Percentiles rank a stretch among this genome's conserved stretches.
Evolutionary conservation across 2,113 vertebrate genomes (phyloP).

Genomic region (Perca schrenkii): DNA sequence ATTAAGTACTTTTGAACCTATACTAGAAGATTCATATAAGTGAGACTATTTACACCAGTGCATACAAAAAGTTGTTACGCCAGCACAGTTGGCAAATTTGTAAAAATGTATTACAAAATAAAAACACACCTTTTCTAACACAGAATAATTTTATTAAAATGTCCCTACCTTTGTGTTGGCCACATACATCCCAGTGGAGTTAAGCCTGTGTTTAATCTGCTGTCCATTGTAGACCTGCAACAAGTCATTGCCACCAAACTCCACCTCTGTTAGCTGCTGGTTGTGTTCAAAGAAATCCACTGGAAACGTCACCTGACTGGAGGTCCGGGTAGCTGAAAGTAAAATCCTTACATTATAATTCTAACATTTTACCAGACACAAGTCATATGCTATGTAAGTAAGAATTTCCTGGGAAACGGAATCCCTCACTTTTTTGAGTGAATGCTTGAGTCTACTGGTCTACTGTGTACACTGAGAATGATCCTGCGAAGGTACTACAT

Average conservation of each 20-base stretch:
- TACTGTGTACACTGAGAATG: not conserved
- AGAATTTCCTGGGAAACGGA: not conserved
- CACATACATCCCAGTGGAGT: conserved; percentile 99
- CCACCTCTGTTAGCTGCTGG: conserved; percentile 97
- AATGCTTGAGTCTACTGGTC: not conserved
- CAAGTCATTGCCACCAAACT: conserved; percentile 97
- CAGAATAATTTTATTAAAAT: not conserved
- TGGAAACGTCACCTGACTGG: conserved; percentile 97
- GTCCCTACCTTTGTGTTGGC: conserved; percentile 95
- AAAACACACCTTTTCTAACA: not conserved
- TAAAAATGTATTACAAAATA: too few species aligned
- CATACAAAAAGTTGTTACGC: not conserved
- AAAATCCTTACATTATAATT: conserved; percentile 22
- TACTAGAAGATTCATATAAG: not conserved
- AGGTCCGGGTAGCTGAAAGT: conserved; percentile 90
- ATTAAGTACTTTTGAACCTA: not conserved
- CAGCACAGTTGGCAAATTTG: not conserved
- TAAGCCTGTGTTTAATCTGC: conserved; percentile 98
- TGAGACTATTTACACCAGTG: not conserved
- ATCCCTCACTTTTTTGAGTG: not conserved
- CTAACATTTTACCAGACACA: not conserved
- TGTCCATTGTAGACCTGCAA: conserved; percentile 98
- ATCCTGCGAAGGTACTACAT: not conserved
- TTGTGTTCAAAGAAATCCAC: conserved; percentile 99
- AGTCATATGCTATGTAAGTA: not conserved